Percentiles rank a stretch among this genome's conserved stretches.
These are phyloP conservation scores for Chalcis sispes DNA, from an alignment of 2,888 invertebrate genomes.

Conservation along the genomic window DNA sequence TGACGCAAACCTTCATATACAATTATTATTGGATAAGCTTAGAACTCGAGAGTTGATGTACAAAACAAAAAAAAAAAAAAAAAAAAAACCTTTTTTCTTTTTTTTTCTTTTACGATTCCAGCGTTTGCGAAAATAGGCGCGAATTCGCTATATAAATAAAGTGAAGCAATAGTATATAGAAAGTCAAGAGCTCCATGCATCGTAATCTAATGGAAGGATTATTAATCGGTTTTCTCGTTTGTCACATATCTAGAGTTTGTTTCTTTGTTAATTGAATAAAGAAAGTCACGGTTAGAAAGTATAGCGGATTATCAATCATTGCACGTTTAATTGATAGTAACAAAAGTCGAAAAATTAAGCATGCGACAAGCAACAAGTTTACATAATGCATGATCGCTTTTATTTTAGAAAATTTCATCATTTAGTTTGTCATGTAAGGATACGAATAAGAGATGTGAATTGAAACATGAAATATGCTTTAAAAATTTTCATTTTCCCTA, in stretches of 20 bases:
- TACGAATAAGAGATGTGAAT: constrained; percentile 37
- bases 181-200: constrained; percentile 44
- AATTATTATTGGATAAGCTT: no score
- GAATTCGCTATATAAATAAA: background rate
- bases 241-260: background rate
- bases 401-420: constrained; percentile 12
- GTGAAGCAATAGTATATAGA: background rate
- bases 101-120: no score
- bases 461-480: constrained; percentile 28
- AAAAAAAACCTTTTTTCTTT: background rate
- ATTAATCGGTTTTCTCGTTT: no score
- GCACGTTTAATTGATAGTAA: background rate
- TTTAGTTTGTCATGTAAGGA: constrained; percentile 14
- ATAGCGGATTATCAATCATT: background rate
- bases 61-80: background rate
- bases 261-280: background rate
- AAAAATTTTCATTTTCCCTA: constrained; percentile 28
- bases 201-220: background rate
- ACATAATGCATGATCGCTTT: constrained; percentile 45
- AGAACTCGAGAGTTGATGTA: background rate
- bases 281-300: background rate
- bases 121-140: no score
- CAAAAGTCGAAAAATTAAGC: constrained; percentile 2
- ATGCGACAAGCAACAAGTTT: constrained; percentile 48
- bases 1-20: background rate